These are phyloP conservation scores for Sepioteuthis lessoniana DNA, from an alignment of 2,888 invertebrate species.

Conservation along the genomic window DNA sequence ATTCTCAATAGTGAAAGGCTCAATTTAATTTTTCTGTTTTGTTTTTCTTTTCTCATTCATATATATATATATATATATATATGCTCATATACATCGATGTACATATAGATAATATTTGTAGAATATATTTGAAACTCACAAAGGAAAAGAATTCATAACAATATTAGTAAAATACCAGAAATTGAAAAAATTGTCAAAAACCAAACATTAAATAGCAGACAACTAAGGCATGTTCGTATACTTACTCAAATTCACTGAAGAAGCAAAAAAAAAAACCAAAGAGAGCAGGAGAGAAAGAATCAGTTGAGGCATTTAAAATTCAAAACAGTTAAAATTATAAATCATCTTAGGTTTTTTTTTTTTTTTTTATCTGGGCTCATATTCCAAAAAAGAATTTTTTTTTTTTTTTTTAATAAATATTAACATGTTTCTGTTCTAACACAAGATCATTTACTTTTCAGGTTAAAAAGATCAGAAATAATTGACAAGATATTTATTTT, in stretches of 20 bases:
- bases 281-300: constrained; percentile 36
- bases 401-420: background rate
- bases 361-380: background rate
- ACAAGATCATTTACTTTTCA: no score
- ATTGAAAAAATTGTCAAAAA: background rate
- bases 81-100: background rate
- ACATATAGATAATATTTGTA: background rate
- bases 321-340: background rate
- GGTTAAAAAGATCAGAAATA: no score
- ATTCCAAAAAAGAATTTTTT: background rate
- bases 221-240: background rate
- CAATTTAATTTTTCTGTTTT: no score
- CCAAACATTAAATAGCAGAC: constrained; percentile 12
- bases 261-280: constrained; percentile 44
- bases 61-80: no score
- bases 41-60: no score
- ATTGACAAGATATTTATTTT: no score
- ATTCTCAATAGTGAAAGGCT: no score
- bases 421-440: no score
- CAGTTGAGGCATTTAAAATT: background rate
- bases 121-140: background rate
- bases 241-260: constrained; percentile 50
- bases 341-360: background rate
- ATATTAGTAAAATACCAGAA: background rate
- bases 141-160: background rate